Conservation (phyloP, 1,140 invertebrate genomes). For the Archegozetes longisetosus region DNA sequence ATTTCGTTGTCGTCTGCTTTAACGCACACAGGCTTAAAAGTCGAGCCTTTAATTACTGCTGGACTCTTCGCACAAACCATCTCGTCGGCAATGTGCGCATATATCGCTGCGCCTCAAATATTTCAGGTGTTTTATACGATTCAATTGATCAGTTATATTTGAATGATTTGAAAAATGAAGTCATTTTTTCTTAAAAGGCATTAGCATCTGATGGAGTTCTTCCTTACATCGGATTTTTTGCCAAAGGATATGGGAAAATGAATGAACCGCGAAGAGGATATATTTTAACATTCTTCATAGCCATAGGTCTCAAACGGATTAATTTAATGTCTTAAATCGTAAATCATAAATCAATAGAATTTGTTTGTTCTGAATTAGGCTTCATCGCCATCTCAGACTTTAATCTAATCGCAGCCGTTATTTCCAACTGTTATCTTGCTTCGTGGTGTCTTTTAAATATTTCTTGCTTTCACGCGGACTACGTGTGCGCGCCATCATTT, state of each 20-base stretch:
- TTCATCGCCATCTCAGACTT: too few species aligned
- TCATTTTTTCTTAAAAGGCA: too few species aligned
- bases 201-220: constrained; percentile 86
- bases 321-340: too few species aligned
- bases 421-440: constrained; percentile 94
- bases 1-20: constrained; percentile 18
- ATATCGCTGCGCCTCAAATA: constrained; percentile 42
- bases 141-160: too few species aligned
- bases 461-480: constrained; percentile 78
- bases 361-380: too few species aligned
- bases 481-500: constrained; percentile 43
- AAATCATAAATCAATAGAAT: too few species aligned
- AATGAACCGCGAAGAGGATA: constrained; percentile 86
- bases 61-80: constrained; percentile 45
- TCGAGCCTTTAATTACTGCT: constrained; percentile 37
- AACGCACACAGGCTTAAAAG: constrained; percentile 34
- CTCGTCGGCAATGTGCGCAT: constrained; percentile 41
- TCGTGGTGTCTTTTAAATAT: constrained; percentile 94
- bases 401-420: constrained; percentile 88
- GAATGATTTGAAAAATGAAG: too few species aligned
- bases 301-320: too few species aligned
- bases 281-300: constrained; percentile 70
- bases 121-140: background rate
- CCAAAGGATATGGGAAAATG: constrained; percentile 78
- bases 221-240: constrained; percentile 78